These are phyloP conservation scores for Pithys albifrons DNA, from an alignment of 2,113 vertebrate species.

Conservation along the genomic window DNA sequence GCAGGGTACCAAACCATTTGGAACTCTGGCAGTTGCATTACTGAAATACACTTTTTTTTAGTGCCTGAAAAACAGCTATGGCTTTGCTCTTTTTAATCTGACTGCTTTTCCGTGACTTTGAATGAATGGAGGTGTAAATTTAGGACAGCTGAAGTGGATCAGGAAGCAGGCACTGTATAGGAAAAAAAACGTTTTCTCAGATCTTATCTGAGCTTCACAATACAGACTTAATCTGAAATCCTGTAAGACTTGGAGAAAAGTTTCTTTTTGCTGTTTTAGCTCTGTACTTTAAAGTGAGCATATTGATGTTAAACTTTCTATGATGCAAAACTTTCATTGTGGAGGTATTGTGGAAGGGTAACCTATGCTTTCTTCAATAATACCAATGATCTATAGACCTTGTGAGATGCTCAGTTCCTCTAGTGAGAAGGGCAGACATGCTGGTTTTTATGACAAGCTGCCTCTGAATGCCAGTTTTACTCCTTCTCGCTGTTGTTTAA, in stretches of 20 bases:
- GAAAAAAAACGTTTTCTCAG: neutral
- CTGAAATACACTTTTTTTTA: neutral
- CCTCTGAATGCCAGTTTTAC: neutral
- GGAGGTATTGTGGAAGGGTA: neutral
- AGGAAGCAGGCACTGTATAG: neutral
- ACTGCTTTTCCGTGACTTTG: neutral
- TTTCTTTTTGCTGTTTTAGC: neutral
- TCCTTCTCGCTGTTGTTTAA: neutral
- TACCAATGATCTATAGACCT: neutral
- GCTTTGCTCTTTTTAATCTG: neutral
- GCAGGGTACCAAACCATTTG: neutral
- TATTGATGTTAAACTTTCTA: neutral
- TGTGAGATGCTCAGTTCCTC: neutral
- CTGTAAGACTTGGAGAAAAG: neutral
- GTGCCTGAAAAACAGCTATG: neutral
- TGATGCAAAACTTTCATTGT: neutral
- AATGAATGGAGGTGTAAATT: neutral
- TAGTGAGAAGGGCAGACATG: rapidly evolving
- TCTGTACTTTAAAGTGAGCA: neutral
- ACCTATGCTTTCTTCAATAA: neutral
- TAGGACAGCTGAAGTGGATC: neutral
- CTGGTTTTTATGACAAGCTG: neutral
- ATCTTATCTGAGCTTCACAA: neutral
- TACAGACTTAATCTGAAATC: neutral
- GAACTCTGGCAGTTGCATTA: neutral